These are phyloP conservation scores for Diorhabda carinulata DNA, from an alignment of 1,140 invertebrate genomes.

Conservation along the genomic window DNA sequence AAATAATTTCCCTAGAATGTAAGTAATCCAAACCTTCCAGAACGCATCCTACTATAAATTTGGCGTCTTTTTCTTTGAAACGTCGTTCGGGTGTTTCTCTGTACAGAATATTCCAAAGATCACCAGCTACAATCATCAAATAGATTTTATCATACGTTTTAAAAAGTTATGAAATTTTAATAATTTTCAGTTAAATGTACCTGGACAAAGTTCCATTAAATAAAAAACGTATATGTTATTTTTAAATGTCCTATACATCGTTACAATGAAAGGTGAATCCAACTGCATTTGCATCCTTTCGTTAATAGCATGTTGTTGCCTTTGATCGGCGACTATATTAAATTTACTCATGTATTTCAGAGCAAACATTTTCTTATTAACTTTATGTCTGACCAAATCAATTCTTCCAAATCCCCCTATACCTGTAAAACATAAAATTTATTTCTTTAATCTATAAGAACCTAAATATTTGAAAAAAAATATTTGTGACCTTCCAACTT, in stretches of 20 bases:
- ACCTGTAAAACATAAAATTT: conserved; percentile 72
- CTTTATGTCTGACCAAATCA: conserved; percentile 65
- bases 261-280: conserved; percentile 52
- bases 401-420: conserved; percentile 92
- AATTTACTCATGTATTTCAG: conserved; percentile 90
- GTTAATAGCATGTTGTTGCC: conserved; percentile 85
- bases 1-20: conserved; percentile 79
- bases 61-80: conserved; percentile 80
- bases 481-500: too few relatives aligned
- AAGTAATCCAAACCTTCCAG: conserved; percentile 17
- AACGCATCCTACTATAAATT: conserved; percentile 74
- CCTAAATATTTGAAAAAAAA: too few relatives aligned
- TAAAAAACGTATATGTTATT: conserved; percentile 96
- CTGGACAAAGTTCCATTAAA: conserved; percentile 93
- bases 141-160: too few relatives aligned
- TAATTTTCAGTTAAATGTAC: conserved; percentile 50
- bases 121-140: conserved; percentile 71
- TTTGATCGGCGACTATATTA: conserved; percentile 88
- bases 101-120: conserved; percentile 91
- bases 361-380: conserved; percentile 68
- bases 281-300: conserved; percentile 86
- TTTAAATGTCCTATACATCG: conserved; percentile 89
- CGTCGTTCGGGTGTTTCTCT: conserved; percentile 55
- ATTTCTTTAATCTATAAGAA: too few relatives aligned
- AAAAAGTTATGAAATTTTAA: neutral